Base-by-base conservation (phyloP, 2,888 invertebrate genomes). In the Fragum whitleyi region DNA sequence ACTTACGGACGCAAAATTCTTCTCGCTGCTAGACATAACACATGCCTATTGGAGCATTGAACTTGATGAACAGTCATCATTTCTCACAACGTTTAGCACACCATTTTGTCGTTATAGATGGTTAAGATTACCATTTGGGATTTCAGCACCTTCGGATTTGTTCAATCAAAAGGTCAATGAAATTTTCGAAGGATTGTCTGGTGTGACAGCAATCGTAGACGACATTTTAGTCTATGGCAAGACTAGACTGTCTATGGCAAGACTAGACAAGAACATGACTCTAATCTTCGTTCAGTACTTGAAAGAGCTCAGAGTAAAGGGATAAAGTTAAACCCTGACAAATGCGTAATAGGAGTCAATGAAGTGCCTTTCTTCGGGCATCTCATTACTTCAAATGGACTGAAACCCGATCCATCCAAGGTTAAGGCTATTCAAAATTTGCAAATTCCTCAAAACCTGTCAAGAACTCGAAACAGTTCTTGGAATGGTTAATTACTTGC, bases 31-130 rank as follows among this genome's bases (percentile, higher is more conserved):
- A 19, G 78, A 81, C 61, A 68, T 61, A 1, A 78, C 55, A 16
- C 47, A 57, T 21, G 81, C 32, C 3, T 81, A 78, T 28, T 78
- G 78, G 75, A 77, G 79, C 14, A 61, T 88, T 1, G 69, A 83
- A 39, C 71, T 90, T 3, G 68, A 73, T 16, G 59, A 68, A 9
- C 53, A 55, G 0, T 85, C 85, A 7, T 78, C 80, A 14, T 71
- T 28, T 29, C 71, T 87, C 3, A 75, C 75, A 1, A 86, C 86
- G 26, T 85, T 87, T 51, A 81, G 73, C 62, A 85, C 77, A 7
- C 84, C 81, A 3, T 84, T 74, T 59, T 79, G 86, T 3, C 53
- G 85, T 19, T 83, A 86, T 55, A 42, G 79, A 5, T 86, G 26
- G 36, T 29, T 76, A n/a, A 19, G 86, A 21, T 32, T 86, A 21